Evolutionary conservation across 2,888 invertebrate genomes (phyloP).

Genomic region (Pheosia tremula): DNA sequence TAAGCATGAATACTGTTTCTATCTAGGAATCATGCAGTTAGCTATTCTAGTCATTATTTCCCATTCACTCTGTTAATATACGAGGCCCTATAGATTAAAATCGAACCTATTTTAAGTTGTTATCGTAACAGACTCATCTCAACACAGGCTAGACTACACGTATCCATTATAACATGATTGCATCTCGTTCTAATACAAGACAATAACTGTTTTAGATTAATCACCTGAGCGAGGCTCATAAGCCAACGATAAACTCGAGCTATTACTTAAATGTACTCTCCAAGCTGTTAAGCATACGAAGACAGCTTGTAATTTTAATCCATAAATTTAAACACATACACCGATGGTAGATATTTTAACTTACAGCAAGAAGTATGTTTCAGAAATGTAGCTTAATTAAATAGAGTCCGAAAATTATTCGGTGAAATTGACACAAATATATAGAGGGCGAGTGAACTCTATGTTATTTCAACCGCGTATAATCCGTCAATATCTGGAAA

Average conservation of each 20-base stretch:
- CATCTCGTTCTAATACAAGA: constrained; percentile 5
- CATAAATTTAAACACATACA: too few relatives aligned
- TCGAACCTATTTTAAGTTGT: not conserved
- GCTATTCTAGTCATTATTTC: too few relatives aligned
- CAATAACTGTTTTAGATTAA: not conserved
- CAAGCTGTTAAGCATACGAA: not conserved
- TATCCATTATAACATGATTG: not conserved
- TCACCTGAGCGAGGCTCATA: not conserved
- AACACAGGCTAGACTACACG: not conserved
- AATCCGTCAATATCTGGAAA: not conserved
- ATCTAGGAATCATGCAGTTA: too few relatives aligned
- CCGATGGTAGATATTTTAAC: too few relatives aligned
- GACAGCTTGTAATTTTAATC: too few relatives aligned
- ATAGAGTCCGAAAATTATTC: too few relatives aligned
- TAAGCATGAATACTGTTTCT: too few relatives aligned
- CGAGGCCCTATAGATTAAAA: too few relatives aligned
- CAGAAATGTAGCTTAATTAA: too few relatives aligned
- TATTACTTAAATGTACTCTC: not conserved
- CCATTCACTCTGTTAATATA: too few relatives aligned
- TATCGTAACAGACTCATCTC: not conserved
- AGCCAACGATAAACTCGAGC: not conserved
- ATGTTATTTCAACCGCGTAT: not conserved
- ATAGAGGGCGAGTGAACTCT: not conserved
- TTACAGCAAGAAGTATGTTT: too few relatives aligned
- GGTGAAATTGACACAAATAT: too few relatives aligned